A percentile compares a stretch with the other conserved stretches of the same genome.
Conservation (phyloP, 2,797 vertebrate genomes). For the Lagothrix lagotricha region DNA sequence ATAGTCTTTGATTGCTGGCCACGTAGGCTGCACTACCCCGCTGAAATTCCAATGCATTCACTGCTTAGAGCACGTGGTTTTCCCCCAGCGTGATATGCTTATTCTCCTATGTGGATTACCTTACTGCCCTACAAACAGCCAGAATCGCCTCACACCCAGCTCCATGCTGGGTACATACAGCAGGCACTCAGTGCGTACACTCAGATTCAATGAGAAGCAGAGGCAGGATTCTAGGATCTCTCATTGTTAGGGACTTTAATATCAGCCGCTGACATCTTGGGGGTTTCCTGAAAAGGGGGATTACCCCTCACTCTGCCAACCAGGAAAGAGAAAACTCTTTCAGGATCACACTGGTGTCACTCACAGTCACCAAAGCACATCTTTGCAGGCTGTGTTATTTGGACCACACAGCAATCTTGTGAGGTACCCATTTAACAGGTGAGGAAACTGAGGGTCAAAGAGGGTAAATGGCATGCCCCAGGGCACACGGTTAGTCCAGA, state of each 20-base stretch:
- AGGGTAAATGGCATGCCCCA: not conserved
- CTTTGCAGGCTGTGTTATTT: not conserved
- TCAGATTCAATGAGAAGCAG: not conserved
- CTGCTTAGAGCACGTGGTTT: fast-evolving
- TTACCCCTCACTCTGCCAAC: not conserved
- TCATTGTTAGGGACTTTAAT: not conserved
- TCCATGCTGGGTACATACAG: not conserved
- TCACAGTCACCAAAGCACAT: not conserved
- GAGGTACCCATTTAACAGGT: not conserved
- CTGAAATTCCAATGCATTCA: not conserved
- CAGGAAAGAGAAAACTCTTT: not conserved
- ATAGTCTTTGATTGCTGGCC: not conserved
- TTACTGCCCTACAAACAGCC: not conserved
- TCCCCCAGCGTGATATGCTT: too few species aligned
- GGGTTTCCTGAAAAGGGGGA: not conserved
- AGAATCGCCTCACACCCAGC: not conserved
- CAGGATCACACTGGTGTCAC: not conserved
- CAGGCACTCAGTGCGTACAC: not conserved
- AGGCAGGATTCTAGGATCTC: not conserved
- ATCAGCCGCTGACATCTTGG: not conserved
- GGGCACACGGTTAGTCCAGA: not conserved
- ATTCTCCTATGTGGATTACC: not conserved
- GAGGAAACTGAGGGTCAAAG: not conserved
- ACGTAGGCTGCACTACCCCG: not conserved
- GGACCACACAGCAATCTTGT: not conserved